Percentiles rank a stretch among this genome's conserved stretches.
These are phyloP conservation scores for Apotomis turbidana DNA, from an alignment of 2,888 invertebrate species.

Conservation along the genomic window DNA sequence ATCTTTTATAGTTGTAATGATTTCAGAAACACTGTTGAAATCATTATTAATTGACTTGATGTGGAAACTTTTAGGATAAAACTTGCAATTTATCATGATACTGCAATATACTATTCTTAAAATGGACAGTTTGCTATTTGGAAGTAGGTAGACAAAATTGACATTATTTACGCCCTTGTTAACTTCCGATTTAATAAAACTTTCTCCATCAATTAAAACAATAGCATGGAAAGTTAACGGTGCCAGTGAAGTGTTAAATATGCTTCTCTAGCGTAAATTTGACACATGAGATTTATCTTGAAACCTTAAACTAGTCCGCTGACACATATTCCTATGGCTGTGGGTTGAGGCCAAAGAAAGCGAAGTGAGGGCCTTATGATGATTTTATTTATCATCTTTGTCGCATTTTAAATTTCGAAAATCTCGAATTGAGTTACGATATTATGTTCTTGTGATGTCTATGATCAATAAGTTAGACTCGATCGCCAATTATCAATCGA, in stretches of 20 bases:
- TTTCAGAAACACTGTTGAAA: conserved; percentile 39
- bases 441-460: conserved; percentile 50
- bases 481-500: conserved; percentile 54
- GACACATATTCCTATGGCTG: conserved; percentile 48
- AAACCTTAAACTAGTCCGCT: conserved; percentile 50
- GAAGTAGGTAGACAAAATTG: not conserved
- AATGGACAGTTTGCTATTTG: not conserved
- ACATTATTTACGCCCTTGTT: not conserved
- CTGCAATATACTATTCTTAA: conserved; percentile 6
- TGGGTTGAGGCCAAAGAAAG: conserved; percentile 62
- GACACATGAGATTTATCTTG: conserved; percentile 54
- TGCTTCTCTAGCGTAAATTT: conserved; percentile 49
- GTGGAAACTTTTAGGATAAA: conserved; percentile 4
- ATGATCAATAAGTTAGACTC: conserved; percentile 52
- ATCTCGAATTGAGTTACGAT: conserved; percentile 62
- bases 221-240: conserved; percentile 26
- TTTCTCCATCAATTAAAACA: conserved; percentile 42
- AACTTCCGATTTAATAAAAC: conserved; percentile 14
- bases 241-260: conserved; percentile 32
- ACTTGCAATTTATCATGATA: conserved; percentile 6
- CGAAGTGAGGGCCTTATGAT: conserved; percentile 52
- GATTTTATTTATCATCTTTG: conserved; percentile 60
- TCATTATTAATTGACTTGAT: conserved; percentile 37
- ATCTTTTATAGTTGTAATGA: conserved; percentile 16
- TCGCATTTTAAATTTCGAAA: conserved; percentile 58